A percentile compares a stretch with the other conserved stretches of the same genome.
Evolutionary conservation across 2,113 vertebrate genomes (phyloP).

Genomic region (Bufo bufo): DNA sequence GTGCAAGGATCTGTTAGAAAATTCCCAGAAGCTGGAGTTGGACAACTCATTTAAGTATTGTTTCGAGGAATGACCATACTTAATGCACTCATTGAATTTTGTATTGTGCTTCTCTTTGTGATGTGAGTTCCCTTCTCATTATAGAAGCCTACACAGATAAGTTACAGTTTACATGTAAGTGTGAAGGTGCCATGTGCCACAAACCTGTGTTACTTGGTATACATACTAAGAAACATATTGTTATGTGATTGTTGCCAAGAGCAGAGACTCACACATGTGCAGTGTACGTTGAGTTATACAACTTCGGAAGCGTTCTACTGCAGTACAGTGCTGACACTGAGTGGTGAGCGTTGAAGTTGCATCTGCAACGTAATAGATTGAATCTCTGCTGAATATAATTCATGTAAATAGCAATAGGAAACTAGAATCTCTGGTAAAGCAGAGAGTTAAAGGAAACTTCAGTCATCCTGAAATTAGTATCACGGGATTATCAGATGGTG

Average conservation of each 20-base stretch:
- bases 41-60: neutral
- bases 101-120: neutral
- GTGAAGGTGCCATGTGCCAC: neutral
- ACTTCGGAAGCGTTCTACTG: neutral
- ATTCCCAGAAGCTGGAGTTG: no score
- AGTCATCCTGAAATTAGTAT: slow-evolving; percentile 21
- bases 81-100: neutral
- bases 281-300: neutral
- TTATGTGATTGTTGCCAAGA: neutral
- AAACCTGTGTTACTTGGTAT: neutral
- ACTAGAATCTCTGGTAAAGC: neutral
- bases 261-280: neutral
- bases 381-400: neutral
- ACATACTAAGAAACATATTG: neutral
- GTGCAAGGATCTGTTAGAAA: no score
- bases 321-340: slow-evolving; percentile 11
- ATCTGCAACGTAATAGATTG: neutral
- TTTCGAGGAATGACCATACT: no score
- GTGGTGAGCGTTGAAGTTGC: neutral
- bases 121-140: neutral
- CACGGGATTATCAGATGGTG: slow-evolving; percentile 1
- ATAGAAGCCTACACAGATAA: neutral
- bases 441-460: slow-evolving; percentile 19
- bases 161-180: neutral
- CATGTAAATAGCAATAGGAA: slow-evolving; percentile 30